Base-by-base conservation (phyloP, 2,888 invertebrate species). In the Calameuta idolon region DNA sequence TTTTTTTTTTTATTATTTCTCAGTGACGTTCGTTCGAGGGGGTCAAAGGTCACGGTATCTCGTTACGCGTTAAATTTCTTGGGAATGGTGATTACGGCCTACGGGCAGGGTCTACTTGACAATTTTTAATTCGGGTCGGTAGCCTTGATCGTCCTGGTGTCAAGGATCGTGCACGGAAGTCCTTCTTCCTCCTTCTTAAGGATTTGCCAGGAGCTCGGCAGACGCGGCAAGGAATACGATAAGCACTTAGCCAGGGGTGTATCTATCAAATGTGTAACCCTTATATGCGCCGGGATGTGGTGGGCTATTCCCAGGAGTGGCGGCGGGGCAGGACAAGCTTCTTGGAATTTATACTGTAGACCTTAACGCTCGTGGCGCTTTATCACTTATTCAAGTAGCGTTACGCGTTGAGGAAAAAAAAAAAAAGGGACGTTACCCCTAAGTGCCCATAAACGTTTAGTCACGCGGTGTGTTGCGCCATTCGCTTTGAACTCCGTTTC, bases 241-340 rank as follows among this genome's bases (percentile, higher is more conserved):
- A 90, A 90, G 90, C 90, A 90, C 90, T 90, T 90, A 89, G 89
- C 86, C 86, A 79, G 74, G 82, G 86, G 86, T 85, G 87, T 90
- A 90, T 91, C 90, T 90, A 90, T 90, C 90, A 90, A 90, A 89
- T 87, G 90, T 90, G 90, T 90, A 90, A 90, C 89, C 89, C 90
- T 90, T 90, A 88, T 88, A 84, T 86, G 69, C 40, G 69, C 69
- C 4, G 15, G 69, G 30, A 69, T 12, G 77, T n/a, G 85, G 86
- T 79, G 80, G 80, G 85, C 81, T 83, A 85, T 85, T 86, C 90
- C 87, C 90, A 80, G 82, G 89, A 89, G 91, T 88, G 83, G 76
- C 75, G 79, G 82, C 84, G 87, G 84, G 87, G 90, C 87, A 89
- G 90, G 88, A 89, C 87, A 89, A 15, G 15, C 40, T 40, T 87